Conservation (phyloP, 2,888 invertebrate genomes). For the Zygothrica quintamaculata region DNA sequence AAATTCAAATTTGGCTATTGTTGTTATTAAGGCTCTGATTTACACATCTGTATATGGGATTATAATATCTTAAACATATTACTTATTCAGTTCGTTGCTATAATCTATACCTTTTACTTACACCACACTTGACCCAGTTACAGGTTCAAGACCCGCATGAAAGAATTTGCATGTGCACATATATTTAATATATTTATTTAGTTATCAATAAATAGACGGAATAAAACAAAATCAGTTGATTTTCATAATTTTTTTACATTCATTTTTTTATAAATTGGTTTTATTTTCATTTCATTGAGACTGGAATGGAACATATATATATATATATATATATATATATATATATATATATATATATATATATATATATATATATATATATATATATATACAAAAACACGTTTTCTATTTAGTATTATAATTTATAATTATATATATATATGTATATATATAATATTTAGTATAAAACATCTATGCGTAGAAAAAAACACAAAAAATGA, state of each 20-base stretch:
- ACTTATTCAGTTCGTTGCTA: too few species aligned
- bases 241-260: conserved; percentile 29
- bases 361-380: too few species aligned
- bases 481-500: conserved; percentile 44
- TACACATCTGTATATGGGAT: too few species aligned
- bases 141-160: too few species aligned
- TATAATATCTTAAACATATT: too few species aligned
- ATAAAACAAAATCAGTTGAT: conserved; percentile 8
- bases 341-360: conserved; percentile 60
- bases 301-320: conserved; percentile 67
- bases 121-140: too few species aligned
- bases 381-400: conserved; percentile 54
- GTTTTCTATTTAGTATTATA: conserved; percentile 47
- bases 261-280: conserved; percentile 31
- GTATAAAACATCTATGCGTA: conserved; percentile 61
- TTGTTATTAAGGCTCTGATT: too few species aligned
- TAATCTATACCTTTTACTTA: too few species aligned
- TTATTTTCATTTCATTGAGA: conserved; percentile 59
- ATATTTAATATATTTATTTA: conserved; percentile 21
- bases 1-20: too few species aligned
- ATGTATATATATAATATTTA: conserved; percentile 62
- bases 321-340: conserved; percentile 53
- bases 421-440: conserved; percentile 66
- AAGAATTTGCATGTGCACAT: conserved; percentile 35
- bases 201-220: not conserved